Base-by-base conservation (phyloP, 1,140 invertebrate species). In the Bombus confusus region DNA sequence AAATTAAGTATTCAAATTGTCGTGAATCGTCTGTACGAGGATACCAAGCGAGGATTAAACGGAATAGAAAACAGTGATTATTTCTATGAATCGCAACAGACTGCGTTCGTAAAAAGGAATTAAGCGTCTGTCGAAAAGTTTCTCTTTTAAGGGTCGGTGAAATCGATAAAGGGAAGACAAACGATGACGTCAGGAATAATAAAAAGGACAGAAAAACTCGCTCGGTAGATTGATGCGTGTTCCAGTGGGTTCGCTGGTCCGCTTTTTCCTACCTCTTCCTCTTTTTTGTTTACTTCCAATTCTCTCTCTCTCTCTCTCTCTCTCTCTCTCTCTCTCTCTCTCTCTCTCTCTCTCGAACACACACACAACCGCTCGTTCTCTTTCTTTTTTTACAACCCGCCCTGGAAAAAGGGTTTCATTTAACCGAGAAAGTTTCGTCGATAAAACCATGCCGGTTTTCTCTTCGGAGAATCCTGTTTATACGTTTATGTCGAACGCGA, bases 391-490 rank as follows among this genome's bases (percentile, higher is more conserved):
- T 28, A 34, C 39, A 66, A 41, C 10, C 22, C 10, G 39, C 6
- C 13, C 13, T 31, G 22, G 52, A 84, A 62, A 66, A 72, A 59
- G 47, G 76, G 39, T 84, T 80, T 80, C 83, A 47, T 83, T 86
- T 83, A 75, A 83, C 43, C 79, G 78, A 80, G 57, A 74, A 85
- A 85, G 59, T 77, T 76, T 62, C 39, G 22, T 39, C 68, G 80
- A 81, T 81, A 69, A 81, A 85, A 74, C 69, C 22, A 25, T 12
- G 28, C 72, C 47, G 78, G 43, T 66, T 31, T 13, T 12, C 83
- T 85, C 68, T 80, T 80, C 78, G 68, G 69, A 80, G 77, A 43
- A 75, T 73, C 80, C 77, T 85, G 78, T 87, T 87, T 87, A 74
- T 76, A 69, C 86, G 74, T 88, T 89, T 80, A 86, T 64, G 71